Evolutionary conservation across 2,113 vertebrate genomes (phyloP).

Genomic region (Pterocles gutturalis): DNA sequence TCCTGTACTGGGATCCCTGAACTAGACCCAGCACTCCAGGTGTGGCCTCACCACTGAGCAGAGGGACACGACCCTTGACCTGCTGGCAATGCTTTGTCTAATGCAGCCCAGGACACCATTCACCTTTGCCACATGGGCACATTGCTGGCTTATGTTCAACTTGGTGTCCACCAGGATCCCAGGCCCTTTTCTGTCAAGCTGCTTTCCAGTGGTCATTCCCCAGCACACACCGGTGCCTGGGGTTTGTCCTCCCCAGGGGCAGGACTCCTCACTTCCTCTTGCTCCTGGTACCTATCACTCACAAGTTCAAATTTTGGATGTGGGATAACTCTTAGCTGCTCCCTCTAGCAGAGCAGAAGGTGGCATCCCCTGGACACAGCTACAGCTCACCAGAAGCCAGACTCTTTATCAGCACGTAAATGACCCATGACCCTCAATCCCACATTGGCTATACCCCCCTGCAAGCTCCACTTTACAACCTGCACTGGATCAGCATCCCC

Average conservation of each 20-base stretch:
- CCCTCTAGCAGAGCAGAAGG: neutral
- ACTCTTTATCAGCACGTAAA: neutral
- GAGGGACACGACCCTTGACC: neutral
- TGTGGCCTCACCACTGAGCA: neutral
- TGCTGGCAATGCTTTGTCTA: neutral
- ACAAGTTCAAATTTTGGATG: neutral
- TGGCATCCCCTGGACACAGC: neutral
- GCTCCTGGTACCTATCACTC: neutral
- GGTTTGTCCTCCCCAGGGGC: neutral
- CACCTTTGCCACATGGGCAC: neutral
- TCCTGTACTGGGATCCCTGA: neutral
- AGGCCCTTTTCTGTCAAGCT: neutral
- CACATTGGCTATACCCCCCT: neutral
- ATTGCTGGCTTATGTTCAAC: neutral
- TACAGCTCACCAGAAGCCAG: neutral
- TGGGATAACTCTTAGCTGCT: neutral
- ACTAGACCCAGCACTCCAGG: neutral
- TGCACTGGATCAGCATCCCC: neutral
- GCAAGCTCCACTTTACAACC: neutral
- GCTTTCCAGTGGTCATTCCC: rapidly evolving
- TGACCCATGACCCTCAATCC: neutral
- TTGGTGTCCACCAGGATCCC: neutral
- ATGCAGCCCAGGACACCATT: neutral
- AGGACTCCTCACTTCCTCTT: neutral
- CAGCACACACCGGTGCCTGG: neutral